Evolutionary conservation across 2,113 vertebrate species (phyloP), one percentile per base, ranked within the genome.

Genomic region (Rhineura floridana): DNA sequence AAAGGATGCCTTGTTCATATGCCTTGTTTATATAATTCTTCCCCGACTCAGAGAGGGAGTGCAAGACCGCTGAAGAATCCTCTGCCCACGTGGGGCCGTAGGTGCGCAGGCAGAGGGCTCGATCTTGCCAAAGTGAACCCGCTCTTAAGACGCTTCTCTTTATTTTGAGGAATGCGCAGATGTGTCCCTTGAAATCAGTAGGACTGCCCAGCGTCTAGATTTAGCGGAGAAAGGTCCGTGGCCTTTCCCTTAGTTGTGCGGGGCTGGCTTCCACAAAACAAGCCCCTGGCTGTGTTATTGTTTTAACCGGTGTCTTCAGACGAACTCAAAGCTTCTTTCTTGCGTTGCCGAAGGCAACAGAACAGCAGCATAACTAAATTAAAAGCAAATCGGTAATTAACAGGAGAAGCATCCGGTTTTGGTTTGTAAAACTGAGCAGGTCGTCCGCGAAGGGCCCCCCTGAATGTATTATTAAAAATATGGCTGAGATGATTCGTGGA

Each of bases 1-100:
- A 62, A 67, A 70, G 44, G 62, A 83, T 73, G 11, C 55, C 84
- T 90, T 90, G 84, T 88, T 84, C 76, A 73, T 84, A 59, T 33
- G 23, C 55, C 84, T 90, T 90, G 84, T 88, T 84, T 67, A 73
- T 84, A 59, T 33, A 23, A 13, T 39, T 39, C 15, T 76, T 52
- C 25, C 7, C 50, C 5, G 73, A 11, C 42, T 62, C 39, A 36
- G 69, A 75, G 86, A 28, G 25, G 33, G 44, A 42, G 39, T 67
- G 75, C n/a, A 44, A 44, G 17, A n/a, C 50, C 19, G 25, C 12
- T 46, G 63, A 17, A 52, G 59, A 83, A 73, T 59, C 17, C 42
- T 50, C 1, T 0, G n/a, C 1, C 6, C 65, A 85, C 62, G 12
- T 12, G 25, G 12, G 42, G 28, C 15, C 10, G 30, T 67, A 69